Base-by-base conservation (phyloP, 2,888 invertebrate species). In the Sceliomorpha sp. region DNA sequence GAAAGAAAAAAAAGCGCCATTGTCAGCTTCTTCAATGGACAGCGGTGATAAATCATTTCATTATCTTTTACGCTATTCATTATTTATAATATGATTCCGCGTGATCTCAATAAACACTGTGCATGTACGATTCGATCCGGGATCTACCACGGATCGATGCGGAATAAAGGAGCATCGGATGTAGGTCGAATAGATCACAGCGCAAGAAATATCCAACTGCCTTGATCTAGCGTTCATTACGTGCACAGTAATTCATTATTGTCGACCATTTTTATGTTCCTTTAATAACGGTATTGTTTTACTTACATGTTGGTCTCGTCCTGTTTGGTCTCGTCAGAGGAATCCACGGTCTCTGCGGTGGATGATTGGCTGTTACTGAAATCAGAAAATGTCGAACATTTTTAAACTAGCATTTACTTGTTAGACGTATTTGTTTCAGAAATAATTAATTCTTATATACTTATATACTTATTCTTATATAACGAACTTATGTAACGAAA, bases 331-430 rank as follows among this genome's bases (percentile, higher is more conserved):
- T 92, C 68, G 96, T 95, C 83, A 97, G 90, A 70, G 96, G 96
- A 88, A 98, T 95, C 98, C 98, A 98, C 86, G 97, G 97, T 89
- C 98, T 92, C 89, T 96, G 95, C 76, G 98, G 97, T 79, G 98
- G 98, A 88, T 93, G 92, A 77, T 94, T 93, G 82, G 95, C 94
- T 84, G 95, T 95, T 87, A 97, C 97, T 97, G 92, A 70, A 95
- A 95, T 20, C 40, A 20, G 51, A 69, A 39, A 36, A 50, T 2
- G n/a, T n/a, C n/a, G n/a, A n/a, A n/a, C n/a, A n/a, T n/a, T n/a
- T n/a, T n/a, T n/a, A n/a, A n/a, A n/a, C n/a, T n/a, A n/a, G n/a
- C n/a, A n/a, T n/a, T n/a, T n/a, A n/a, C n/a, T n/a, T n/a, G n/a
- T n/a, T n/a, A n/a, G n/a, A n/a, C n/a, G n/a, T n/a, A n/a, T n/a